phyloP scores from a whole-genome alignment of 1,140 invertebrate species.

The Polyergus mexicanus region DNA sequence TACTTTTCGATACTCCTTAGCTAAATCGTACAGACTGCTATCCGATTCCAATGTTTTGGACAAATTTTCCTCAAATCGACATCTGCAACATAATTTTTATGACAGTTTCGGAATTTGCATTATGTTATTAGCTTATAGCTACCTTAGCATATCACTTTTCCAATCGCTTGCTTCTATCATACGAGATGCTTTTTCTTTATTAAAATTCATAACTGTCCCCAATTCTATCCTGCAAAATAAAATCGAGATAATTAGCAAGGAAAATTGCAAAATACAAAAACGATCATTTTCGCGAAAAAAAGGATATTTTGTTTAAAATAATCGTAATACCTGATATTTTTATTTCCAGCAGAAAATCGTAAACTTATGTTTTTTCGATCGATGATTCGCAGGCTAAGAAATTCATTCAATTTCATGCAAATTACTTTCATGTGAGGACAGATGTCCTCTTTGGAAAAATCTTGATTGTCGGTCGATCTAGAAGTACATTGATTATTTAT shows the following conservation, averaged over 20 bases:
- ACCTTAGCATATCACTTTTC: conserved; percentile 51
- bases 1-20: conserved; percentile 31
- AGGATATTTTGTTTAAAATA: neutral
- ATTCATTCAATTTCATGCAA: conserved; percentile 70
- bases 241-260: neutral
- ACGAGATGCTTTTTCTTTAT: conserved; percentile 60
- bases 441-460: conserved; percentile 1
- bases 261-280: neutral
- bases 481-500: neutral
- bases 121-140: conserved; percentile 26
- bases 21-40: conserved; percentile 6
- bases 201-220: conserved; percentile 70
- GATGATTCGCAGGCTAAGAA: conserved; percentile 67
- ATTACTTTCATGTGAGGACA: conserved; percentile 62
- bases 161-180: conserved; percentile 53
- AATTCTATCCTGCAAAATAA: conserved; percentile 70
- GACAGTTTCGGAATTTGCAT: neutral
- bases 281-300: neutral
- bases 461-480: neutral
- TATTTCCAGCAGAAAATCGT: conserved; percentile 54
- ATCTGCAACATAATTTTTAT: conserved; percentile 17
- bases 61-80: conserved; percentile 36
- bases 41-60: conserved; percentile 1
- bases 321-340: conserved; percentile 62
- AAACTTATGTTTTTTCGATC: conserved; percentile 70